phyloP scores from a whole-genome alignment of 2,888 invertebrate species.

The Odontocolon sp. region DNA sequence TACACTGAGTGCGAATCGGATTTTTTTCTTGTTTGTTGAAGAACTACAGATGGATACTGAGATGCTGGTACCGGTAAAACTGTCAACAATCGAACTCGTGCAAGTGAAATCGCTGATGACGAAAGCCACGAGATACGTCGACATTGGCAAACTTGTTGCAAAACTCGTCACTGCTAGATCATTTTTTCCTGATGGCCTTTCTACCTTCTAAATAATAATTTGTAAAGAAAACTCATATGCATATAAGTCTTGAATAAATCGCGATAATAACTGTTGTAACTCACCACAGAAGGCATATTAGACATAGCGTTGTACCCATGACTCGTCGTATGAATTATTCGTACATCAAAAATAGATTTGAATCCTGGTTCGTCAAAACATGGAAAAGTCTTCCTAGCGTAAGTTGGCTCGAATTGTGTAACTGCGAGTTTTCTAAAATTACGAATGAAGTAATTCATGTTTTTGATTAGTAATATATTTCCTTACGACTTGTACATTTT shows the following conservation, averaged over 20 bases:
- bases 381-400: constrained; percentile 95
- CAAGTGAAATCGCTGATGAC: constrained; percentile 66
- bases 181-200: constrained; percentile 8
- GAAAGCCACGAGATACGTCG: constrained; percentile 67
- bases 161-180: constrained; percentile 53
- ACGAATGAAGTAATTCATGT: neutral
- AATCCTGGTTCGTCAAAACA: constrained; percentile 97
- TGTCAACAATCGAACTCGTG: constrained; percentile 47
- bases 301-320: constrained; percentile 89
- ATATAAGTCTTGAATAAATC: neutral
- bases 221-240: neutral
- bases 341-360: constrained; percentile 92
- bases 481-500: too few relatives aligned
- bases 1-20: constrained; percentile 73
- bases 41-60: constrained; percentile 56
- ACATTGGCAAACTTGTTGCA: constrained; percentile 64
- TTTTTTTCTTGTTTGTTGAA: constrained; percentile 56
- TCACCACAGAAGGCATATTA: constrained; percentile 91
- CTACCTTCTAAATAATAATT: constrained; percentile 38
- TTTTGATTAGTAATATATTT: too few relatives aligned
- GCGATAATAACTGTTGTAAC: neutral
- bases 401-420: constrained; percentile 97
- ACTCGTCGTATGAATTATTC: constrained; percentile 87
- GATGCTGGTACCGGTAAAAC: constrained; percentile 59
- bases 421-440: constrained; percentile 89